Evolutionary conservation across 1,140 invertebrate species (phyloP), one percentile per base, ranked within the genome.

Genomic region (Vanessa atalanta): DNA sequence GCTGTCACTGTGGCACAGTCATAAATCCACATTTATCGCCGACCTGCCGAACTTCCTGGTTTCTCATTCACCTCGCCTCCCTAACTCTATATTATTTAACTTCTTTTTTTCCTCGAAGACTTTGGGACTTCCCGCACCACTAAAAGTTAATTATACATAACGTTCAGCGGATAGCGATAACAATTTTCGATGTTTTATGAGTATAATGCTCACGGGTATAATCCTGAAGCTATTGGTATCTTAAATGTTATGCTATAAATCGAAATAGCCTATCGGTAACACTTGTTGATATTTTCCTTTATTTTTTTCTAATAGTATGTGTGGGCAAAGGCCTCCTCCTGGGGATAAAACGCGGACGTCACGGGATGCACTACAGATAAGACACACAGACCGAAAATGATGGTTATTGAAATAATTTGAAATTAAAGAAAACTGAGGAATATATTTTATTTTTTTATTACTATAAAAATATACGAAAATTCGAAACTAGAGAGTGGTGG

Each of bases 1-100:
- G 23, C 14, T 23, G 37, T 15, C 8, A 48, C 31, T 37, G 51
- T 67, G 83, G 83, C 81, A 79, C 81, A 80, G 76, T 79, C 83
- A 88, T 89, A 88, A 88, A 87, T 88, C 83, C 79, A 78, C 78
- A 83, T 86, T 88, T 89, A 88, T 88, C 86, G 85, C 77, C 50
- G 84, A 86, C 84, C 84, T 87, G 85, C 85, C 85, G 82, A 89
- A 87, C 81, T 89, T 87, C 87, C 81, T 81, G 81, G 84, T 83
- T 82, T 80, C 57, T 37, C 79, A 48, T 83, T 87, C 84, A 83
- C 81, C 66, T 84, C 80, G 78, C 82, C 78, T 79, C 76, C 85
- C 75, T 72, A 86, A 84, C 81, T 83, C 79, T 84, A 83, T 86
- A 86, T 86, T 87, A 86, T 88, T 85, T 84, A 84, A 86, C 82